Evolutionary conservation across 2,888 invertebrate genomes (phyloP).

Genomic region (Sarcophaga variegata): DNA sequence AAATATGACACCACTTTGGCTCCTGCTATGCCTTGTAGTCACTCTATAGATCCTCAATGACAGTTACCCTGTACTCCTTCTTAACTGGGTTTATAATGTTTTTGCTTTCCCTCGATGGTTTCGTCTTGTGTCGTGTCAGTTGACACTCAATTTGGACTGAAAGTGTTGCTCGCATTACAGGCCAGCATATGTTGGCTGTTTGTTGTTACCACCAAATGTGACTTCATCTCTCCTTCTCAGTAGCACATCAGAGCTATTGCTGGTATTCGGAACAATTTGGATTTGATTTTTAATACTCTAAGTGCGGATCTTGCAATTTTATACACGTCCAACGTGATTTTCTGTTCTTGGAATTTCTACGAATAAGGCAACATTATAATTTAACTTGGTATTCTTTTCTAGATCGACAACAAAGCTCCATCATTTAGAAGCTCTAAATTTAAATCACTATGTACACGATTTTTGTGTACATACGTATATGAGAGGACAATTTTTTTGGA

Average conservation of each 20-base stretch:
- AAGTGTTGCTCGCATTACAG: slow-evolving; percentile 58
- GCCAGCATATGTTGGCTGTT: slow-evolving; percentile 54
- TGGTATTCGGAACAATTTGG: neutral
- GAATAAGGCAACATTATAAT: too few relatives aligned
- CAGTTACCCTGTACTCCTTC: neutral
- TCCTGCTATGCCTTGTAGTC: neutral
- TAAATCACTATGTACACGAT: too few relatives aligned
- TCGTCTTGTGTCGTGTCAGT: slow-evolving; percentile 74
- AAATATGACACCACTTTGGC: slow-evolving; percentile 80
- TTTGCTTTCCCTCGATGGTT: slow-evolving; percentile 31
- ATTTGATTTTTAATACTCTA: too few relatives aligned
- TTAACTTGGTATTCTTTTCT: too few relatives aligned
- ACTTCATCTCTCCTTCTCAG: slow-evolving; percentile 25
- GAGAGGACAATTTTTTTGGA: too few relatives aligned
- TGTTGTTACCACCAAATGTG: slow-evolving; percentile 13
- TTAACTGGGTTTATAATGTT: slow-evolving; percentile 57
- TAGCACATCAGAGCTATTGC: neutral
- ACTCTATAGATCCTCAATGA: neutral
- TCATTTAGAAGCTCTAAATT: too few relatives aligned
- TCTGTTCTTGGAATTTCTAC: too few relatives aligned
- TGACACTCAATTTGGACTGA: slow-evolving; percentile 80
- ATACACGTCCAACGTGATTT: too few relatives aligned
- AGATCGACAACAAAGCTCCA: too few relatives aligned
- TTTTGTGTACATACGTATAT: too few relatives aligned
- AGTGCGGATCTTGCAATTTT: too few relatives aligned